Base-by-base conservation (phyloP, 2,888 invertebrate genomes). In the Drosophila merina region DNA sequence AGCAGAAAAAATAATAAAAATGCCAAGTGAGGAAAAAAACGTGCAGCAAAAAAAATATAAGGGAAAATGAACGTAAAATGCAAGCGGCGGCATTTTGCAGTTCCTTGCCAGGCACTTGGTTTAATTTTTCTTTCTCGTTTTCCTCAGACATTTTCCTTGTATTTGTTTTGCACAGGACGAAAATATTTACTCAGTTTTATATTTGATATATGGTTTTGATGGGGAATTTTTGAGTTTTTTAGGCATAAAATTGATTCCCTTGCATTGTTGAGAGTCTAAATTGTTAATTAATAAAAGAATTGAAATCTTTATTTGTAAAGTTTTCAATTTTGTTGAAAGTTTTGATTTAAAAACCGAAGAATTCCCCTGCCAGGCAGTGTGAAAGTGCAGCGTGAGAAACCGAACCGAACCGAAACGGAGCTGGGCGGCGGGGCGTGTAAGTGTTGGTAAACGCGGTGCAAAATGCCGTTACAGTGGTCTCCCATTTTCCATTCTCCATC, bases 361-460 rank as follows among this genome's bases (percentile, higher is more conserved):
- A n/a, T 56, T 36, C 47, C 45, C 8, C 44, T 12, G 71, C 50
- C 67, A 70, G 72, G 77, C 74, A 68, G 85, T 73, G 75, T 71
- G 58, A 74, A 81, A 80, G 71, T 82, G 70, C 56, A 82, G 48
- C 56, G 72, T 71, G 57, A 71, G 31, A 76, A 79, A 59, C 57
- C 49, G 49, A 59, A 55, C 40, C 55, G 49, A 79, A 59, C 57
- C 49, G 49, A 59, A 55, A 36, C 55, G 49, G 64, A 74, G 68
- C 20, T 45, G 54, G 56, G 66, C 66, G 77, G 69, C 59, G 54
- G 71, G 48, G 76, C 72, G 71, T 84, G 77, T 73, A 79, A 84
- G 82, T 82, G 85, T 84, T 82, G 82, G 82, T 79, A 84, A 84
- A 84, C 75, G 81, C 68, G 74, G 64, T 77, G 75, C 67, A 63